These are phyloP conservation scores for Xiphophorus maculatus DNA, from an alignment of 2,113 vertebrate species.

Conservation along the genomic window DNA sequence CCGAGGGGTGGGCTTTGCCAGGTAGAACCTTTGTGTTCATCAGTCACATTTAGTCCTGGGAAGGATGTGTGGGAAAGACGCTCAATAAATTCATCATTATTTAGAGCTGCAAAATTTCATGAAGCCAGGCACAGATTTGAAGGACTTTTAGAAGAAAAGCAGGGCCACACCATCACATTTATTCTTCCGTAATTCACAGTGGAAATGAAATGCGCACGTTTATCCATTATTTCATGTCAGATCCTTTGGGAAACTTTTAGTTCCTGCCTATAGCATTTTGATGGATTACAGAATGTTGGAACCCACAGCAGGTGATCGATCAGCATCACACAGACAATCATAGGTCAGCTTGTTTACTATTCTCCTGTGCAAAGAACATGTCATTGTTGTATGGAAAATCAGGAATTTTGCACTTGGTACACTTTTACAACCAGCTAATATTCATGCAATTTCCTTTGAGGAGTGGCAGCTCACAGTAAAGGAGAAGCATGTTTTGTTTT, in stretches of 20 bases:
- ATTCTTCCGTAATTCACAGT: not conserved
- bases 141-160: too few relatives aligned
- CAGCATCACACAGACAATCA: not conserved
- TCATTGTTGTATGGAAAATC: not conserved
- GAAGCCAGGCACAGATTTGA: too few relatives aligned
- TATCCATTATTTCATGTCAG: not conserved
- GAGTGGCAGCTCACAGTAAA: not conserved
- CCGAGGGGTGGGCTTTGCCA: constrained; percentile 92
- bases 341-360: not conserved
- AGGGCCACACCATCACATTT: not conserved
- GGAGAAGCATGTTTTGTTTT: not conserved
- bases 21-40: constrained; percentile 68
- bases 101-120: too few relatives aligned
- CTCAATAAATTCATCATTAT: not conserved
- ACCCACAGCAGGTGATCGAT: not conserved
- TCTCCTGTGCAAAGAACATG: not conserved
- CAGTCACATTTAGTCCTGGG: not conserved
- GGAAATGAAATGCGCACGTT: not conserved
- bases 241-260: not conserved
- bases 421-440: not conserved
- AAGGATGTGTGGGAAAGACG: not conserved
- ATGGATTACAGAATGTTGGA: not conserved
- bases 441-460: not conserved
- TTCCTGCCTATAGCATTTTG: not conserved
- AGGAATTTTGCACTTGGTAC: not conserved